Evolutionary conservation across 2,113 vertebrate genomes (phyloP).

Genomic region (Athene cunicularia): DNA sequence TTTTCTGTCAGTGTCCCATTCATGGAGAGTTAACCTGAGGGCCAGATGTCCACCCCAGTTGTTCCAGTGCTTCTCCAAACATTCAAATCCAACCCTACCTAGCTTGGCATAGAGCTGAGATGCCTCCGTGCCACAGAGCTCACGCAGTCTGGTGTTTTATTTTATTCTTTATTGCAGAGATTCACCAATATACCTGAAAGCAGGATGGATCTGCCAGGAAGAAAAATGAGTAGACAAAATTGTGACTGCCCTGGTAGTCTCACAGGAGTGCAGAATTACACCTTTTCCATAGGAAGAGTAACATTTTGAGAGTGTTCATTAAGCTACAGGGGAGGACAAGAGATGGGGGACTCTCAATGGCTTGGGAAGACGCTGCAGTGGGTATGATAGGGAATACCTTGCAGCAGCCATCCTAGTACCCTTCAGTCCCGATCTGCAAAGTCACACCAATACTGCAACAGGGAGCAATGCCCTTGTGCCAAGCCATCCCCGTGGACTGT

Average conservation of each 20-base stretch:
- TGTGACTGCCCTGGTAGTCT: not conserved
- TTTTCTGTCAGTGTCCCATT: accelerated
- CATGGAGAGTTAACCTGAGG: too few species aligned
- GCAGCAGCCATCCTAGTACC: not conserved
- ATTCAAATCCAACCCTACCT: too few species aligned
- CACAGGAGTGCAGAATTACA: accelerated
- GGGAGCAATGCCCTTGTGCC: not conserved
- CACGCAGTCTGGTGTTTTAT: accelerated
- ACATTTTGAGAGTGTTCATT: not conserved
- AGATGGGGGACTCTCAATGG: not conserved
- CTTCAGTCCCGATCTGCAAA: not conserved
- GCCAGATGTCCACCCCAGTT: not conserved
- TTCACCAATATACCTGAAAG: not conserved
- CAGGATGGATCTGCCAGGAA: not conserved
- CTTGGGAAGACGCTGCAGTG: not conserved
- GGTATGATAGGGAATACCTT: accelerated
- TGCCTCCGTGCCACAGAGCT: not conserved
- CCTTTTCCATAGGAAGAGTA: not conserved
- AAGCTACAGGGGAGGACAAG: not conserved
- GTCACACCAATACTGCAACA: accelerated
- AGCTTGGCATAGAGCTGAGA: not conserved
- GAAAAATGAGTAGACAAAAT: not conserved
- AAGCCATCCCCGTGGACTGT: not conserved
- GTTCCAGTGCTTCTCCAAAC: not conserved
- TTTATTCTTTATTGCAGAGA: not conserved